A percentile compares a stretch with the other conserved stretches of the same genome.
Evolutionary conservation across 2,888 invertebrate species (phyloP).

Genomic region (Campopleginae sp.): DNA sequence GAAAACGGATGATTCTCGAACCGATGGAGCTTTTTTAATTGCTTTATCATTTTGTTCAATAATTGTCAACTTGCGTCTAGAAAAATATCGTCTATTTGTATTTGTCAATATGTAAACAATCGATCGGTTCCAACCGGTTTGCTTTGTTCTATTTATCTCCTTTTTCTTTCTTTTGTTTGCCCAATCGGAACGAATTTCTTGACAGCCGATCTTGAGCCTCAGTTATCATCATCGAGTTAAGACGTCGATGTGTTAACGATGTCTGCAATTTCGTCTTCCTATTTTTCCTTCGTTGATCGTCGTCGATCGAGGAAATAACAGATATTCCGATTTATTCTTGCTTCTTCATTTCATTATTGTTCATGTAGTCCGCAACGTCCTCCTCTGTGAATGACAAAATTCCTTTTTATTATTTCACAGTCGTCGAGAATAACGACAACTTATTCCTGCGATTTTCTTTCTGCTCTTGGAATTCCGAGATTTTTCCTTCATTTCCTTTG

Average conservation of each 20-base stretch:
- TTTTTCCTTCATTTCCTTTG: neutral
- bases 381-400: conserved; percentile 74
- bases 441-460: neutral
- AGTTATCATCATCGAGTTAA: neutral
- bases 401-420: conserved; percentile 8
- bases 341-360: conserved; percentile 66
- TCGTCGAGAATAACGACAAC: neutral
- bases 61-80: conserved; percentile 72
- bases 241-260: conserved; percentile 12
- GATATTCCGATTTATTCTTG: conserved; percentile 38
- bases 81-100: conserved; percentile 78
- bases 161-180: conserved; percentile 2
- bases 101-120: conserved; percentile 60
- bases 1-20: conserved; percentile 24
- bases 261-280: neutral
- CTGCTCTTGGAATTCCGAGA: neutral
- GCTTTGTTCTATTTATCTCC: neutral
- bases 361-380: conserved; percentile 71
- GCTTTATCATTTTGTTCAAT: conserved; percentile 2
- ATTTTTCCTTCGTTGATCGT: conserved; percentile 2
- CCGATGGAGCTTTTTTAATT: neutral
- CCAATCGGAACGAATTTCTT: neutral
- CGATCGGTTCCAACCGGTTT: conserved; percentile 37
- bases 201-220: conserved; percentile 40
- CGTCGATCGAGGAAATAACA: conserved; percentile 22